Evolutionary conservation across 2,797 vertebrate species (phyloP).

Genomic region (Eidolon dupreanum): DNA sequence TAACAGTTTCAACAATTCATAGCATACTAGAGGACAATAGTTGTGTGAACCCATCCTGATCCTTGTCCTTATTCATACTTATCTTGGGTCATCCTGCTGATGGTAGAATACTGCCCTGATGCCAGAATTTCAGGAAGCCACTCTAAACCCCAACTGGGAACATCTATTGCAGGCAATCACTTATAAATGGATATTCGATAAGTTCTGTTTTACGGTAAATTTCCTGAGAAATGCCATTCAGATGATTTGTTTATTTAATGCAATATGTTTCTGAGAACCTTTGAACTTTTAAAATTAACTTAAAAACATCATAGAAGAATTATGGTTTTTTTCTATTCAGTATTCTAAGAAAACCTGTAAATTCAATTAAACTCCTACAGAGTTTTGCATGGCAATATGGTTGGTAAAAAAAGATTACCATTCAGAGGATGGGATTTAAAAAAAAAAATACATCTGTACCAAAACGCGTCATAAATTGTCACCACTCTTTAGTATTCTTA

Average conservation of each 20-base stretch:
- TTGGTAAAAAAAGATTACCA: slow-evolving; percentile 25
- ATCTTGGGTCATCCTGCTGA: background rate
- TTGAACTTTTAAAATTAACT: slow-evolving; percentile 15
- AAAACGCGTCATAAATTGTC: slow-evolving; percentile 30
- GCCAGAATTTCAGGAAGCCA: background rate
- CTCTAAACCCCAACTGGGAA: background rate
- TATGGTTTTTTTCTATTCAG: background rate
- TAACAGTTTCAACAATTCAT: background rate
- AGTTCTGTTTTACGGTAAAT: background rate
- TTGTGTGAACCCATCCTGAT: background rate
- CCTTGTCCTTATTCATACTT: background rate
- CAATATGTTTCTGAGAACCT: background rate
- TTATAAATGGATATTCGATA: background rate
- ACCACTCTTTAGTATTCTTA: slow-evolving; percentile 6
- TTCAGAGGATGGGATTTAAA: background rate
- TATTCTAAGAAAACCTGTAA: background rate
- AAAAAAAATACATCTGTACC: background rate
- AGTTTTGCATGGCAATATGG: background rate
- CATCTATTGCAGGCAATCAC: background rate
- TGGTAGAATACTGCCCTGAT: too few relatives aligned
- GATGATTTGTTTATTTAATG: background rate
- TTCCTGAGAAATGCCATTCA: slow-evolving; percentile 15
- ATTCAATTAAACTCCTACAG: background rate
- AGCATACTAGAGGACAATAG: background rate
- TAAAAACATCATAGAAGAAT: background rate